Evolutionary conservation across 2,113 vertebrate species (phyloP), one percentile per base, ranked within the genome.

Genomic region (Colinus virginianus): DNA sequence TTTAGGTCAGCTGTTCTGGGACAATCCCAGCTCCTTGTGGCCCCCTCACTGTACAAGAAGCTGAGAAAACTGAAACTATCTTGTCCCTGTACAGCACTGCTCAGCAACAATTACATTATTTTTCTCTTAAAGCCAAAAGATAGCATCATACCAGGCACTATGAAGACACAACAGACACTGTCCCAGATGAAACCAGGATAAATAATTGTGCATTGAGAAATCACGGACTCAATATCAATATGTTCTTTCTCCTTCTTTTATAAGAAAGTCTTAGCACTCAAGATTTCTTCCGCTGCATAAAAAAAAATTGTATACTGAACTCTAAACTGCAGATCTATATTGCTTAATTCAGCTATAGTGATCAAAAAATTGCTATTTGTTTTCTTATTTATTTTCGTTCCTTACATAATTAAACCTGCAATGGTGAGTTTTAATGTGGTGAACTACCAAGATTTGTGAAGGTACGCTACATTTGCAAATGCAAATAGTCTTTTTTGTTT

Each of bases 401-500:
- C 42, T 77, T 25, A 82, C 0, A 9, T 90, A 85, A 71, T 89
- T 67, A 84, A 34, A 62, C 32, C 46, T 49, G 55, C 30, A 64
- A 70, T 43, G 25, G 45, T 95, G 79, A 78, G 16, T 75, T 92
- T 81, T 84, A 38, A 61, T 62, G 22, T 84, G 66, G 90, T 63
- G 88, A 93, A 84, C 91, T 95, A 30, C 78, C 53, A 51, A 93
- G 74, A 68, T 76, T 80, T 70, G 14, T 87, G 18, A 68, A 38
- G 4, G 26, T 76, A 82, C n/a, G 58, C 63, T 94, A 64, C 15
- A 78, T 45, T 56, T 84, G 30, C 45, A 92, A 81, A 81, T 45
- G 34, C 46, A 84, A n/a, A 61, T 21, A 72, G 68, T n/a, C 55
- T 78, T 94, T 42, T 28, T 61, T 76, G 42, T 36, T n/a, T 82